Evolutionary conservation across 2,113 vertebrate species (phyloP), one percentile per base, ranked within the genome.

Genomic region (Sinocyclocheilus maitianheensis): DNA sequence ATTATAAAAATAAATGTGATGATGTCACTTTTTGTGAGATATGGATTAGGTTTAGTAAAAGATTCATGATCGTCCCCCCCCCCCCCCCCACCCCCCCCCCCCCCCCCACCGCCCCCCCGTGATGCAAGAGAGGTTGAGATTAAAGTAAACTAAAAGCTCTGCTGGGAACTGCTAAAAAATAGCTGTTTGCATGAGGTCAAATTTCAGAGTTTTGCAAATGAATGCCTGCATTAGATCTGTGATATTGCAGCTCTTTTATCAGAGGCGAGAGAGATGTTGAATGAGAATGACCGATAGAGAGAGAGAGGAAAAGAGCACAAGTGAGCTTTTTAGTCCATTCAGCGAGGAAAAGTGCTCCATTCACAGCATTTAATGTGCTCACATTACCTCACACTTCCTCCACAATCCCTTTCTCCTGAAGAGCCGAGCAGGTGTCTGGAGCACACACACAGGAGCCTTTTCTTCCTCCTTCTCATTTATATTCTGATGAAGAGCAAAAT

Each of bases 311-410:
- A 53, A 87, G 63, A 65, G 53, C 67, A 65, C 48, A 71, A 84
- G 63, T 77, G 71, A 79, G 74, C 81, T 72, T 55, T 83, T 83
- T 53, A 83, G 63, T 58, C 67, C 20, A 83, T 83, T 83, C 81
- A 83, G 30, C 1, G 48, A 20, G 46, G 67, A 10, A 72, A 83
- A 83, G 81, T 53, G 81, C 65, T 83, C 46, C 81, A 71, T 83
- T 82, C 83, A 87, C 90, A 91, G 90, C 90, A 91, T 91, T 88
- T 90, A 84, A 72, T 83, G 81, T 55, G 81, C 81, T 83, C 81
- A 71, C 81, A 69, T 72, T 72, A 65, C 65, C 26, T 83, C 72
- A 83, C 48, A 83, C 26, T 71, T 69, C 67, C 81, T 83, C 43
- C 30, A 58, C 81, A 69, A 22, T 83, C 46, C 81, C 81, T 30